These are phyloP conservation scores for Marisa cornuarietis DNA, from an alignment of 1,140 invertebrate genomes.

Conservation along the genomic window DNA sequence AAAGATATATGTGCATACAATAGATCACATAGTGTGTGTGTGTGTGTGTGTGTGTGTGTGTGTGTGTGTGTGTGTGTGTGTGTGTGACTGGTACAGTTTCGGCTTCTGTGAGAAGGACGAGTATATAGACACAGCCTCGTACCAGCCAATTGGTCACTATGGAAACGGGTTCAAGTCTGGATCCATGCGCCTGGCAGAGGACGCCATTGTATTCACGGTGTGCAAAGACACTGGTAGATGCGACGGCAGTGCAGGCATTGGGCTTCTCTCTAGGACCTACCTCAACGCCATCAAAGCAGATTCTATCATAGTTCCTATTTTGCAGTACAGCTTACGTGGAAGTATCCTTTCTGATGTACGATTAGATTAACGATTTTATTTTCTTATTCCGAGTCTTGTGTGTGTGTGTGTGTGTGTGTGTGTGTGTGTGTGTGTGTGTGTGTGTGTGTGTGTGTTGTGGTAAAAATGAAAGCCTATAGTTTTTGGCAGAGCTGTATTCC, in stretches of 20 bases:
- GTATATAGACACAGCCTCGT: constrained; percentile 31
- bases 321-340: constrained; percentile 47
- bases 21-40: too few relatives aligned
- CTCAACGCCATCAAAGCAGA: constrained; percentile 48
- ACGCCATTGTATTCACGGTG: constrained; percentile 60
- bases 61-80: background rate
- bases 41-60: background rate
- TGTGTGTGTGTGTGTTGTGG: background rate
- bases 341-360: constrained; percentile 46
- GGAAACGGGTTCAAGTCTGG: constrained; percentile 64
- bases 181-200: constrained; percentile 57
- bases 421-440: too few relatives aligned
- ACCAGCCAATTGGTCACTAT: constrained; percentile 60
- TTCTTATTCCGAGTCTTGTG: too few relatives aligned
- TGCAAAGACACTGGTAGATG: background rate
- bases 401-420: too few relatives aligned
- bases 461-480: background rate
- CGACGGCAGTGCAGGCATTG: constrained; percentile 45
- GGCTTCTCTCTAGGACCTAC: constrained; percentile 59
- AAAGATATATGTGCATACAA: too few relatives aligned
- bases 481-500: background rate
- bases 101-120: constrained; percentile 59
- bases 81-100: constrained; percentile 53
- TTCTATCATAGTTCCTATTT: constrained; percentile 57
- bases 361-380: background rate